Evolutionary conservation across 2,888 invertebrate genomes (phyloP), one percentile per base, ranked within the genome.

Genomic region (Netelia virgata): DNA sequence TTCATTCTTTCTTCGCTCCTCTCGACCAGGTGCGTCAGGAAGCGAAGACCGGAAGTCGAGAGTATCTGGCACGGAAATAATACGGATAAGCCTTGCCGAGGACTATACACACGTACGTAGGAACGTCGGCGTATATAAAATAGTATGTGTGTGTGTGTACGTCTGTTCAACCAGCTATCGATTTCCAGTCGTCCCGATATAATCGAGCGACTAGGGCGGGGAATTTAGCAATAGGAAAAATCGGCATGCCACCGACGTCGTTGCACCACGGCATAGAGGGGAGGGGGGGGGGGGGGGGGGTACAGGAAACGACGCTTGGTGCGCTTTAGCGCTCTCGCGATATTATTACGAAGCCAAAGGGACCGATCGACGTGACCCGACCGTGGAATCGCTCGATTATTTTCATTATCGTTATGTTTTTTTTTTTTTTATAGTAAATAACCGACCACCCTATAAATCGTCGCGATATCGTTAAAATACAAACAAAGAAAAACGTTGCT

Each of bases 301-400:
- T 5, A 28, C 5, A 28, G 28, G 28, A 28, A 28, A 23, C 61
- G 28, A n/a, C 63, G 59, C 63, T 55, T 72, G 79, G 72, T 66
- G 61, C 41, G 16, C 72, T 55, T 23, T 63, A 43, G 77, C 61
- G 43, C 63, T 68, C 43, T 63, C 53, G 53, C 53, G 16, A 23
- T 50, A 64, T 64, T 63, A 43, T 76, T 57, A n/a, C 14, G 9
- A 50, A 47, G 68, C 61, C 73, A 63, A 68, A 28, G 57, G 61
- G 53, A 55, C 69, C 63, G 68, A 78, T 74, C 69, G 47, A 74
- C 73, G 83, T 78, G 73, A 82, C 73, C 53, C 55, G 69, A 63
- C 69, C 55, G n/a, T 61, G 23, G 36, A 78, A 78, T 55, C 16
- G 73, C 36, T 59, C 63, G 50, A 20, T 43, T 36, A n/a, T 63